Conservation (phyloP, 1,140 invertebrate genomes). For the Tetramorium alpestre region DNA sequence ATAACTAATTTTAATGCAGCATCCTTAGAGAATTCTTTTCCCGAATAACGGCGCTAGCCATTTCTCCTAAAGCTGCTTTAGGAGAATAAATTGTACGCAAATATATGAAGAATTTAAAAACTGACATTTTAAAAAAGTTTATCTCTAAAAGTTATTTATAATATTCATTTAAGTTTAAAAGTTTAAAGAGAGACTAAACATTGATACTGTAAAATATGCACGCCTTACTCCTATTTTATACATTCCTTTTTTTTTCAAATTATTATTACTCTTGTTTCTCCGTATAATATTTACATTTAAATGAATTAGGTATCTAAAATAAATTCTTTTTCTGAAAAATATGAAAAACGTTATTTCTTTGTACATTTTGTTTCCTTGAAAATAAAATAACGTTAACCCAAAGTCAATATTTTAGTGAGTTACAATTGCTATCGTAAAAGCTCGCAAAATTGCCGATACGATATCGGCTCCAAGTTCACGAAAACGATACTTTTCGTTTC, state of each 20-base stretch:
- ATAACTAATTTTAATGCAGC: slow-evolving; percentile 15
- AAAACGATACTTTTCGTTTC: background rate
- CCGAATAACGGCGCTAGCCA: background rate
- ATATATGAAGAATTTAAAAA: background rate
- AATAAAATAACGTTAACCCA: background rate
- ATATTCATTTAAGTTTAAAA: background rate
- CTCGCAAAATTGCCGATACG: background rate
- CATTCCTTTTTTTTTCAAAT: background rate
- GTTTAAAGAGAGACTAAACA: background rate
- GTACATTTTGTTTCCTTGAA: background rate
- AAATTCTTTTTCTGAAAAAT: background rate
- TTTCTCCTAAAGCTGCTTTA: background rate
- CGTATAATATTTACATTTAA: background rate
- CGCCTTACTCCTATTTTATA: background rate
- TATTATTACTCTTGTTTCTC: background rate
- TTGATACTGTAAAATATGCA: background rate
- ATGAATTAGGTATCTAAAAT: background rate
- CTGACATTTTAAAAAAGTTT: background rate
- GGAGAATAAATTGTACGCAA: background rate
- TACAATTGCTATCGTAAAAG: background rate
- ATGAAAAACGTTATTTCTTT: background rate
- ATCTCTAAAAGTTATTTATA: background rate
- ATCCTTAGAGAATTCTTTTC: background rate
- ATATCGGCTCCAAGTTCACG: background rate
- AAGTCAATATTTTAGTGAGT: background rate